A percentile compares a stretch with the other conserved stretches of the same genome.
These are phyloP conservation scores for Chrysolina oricalcia DNA, from an alignment of 2,888 invertebrate species.

Conservation along the genomic window DNA sequence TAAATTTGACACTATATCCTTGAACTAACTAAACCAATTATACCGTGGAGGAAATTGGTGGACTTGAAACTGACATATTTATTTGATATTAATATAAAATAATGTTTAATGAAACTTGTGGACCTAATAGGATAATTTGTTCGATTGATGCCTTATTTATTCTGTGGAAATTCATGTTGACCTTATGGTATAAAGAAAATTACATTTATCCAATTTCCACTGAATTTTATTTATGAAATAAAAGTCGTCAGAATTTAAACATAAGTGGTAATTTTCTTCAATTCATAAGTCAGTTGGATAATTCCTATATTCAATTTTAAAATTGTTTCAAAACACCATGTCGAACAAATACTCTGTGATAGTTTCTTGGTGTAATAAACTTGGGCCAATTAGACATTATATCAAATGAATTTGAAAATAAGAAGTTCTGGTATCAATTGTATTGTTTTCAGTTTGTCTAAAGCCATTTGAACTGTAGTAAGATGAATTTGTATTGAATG, in stretches of 20 bases:
- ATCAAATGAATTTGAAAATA: not conserved
- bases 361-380: not conserved
- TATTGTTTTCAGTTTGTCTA: not conserved
- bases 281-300: not conserved
- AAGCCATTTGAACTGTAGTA: not conserved
- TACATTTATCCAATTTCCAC: no score
- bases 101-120: conserved; percentile 2
- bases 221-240: no score
- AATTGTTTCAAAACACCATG: not conserved
- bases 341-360: conserved; percentile 3
- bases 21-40: not conserved
- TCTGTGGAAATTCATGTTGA: no score
- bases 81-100: no score
- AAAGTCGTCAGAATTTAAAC: no score
- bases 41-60: no score
- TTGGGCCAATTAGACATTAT: not conserved
- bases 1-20: not conserved
- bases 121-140: not conserved
- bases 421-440: not conserved
- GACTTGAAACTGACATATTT: no score
- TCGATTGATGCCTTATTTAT: no score
- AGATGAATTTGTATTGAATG: no score
- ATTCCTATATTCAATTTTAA: not conserved
- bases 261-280: no score
- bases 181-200: no score